phyloP scores from a whole-genome alignment of 2,888 invertebrate genomes.

The Suillia variegata region DNA sequence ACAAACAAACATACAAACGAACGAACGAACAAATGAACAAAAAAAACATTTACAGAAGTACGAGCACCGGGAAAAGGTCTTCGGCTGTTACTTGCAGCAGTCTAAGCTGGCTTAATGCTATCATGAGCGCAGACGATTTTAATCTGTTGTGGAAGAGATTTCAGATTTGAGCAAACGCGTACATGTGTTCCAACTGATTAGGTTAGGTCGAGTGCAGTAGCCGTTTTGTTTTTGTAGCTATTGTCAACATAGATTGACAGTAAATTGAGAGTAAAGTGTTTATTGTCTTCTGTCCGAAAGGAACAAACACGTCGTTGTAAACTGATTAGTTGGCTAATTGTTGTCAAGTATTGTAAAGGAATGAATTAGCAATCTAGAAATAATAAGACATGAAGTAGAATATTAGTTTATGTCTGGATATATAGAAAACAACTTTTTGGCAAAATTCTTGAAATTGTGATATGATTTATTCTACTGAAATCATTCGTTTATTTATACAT shows the following conservation, averaged over 20 bases:
- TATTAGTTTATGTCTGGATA: too few species aligned
- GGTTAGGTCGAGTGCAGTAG: too few species aligned
- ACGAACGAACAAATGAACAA: too few species aligned
- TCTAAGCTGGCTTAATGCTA: not conserved
- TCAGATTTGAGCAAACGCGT: too few species aligned
- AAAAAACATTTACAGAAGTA: not conserved
- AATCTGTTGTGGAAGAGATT: not conserved
- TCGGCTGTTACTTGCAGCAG: not conserved
- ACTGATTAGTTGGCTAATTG: not conserved
- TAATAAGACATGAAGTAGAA: too few species aligned
- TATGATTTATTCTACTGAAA: too few species aligned
- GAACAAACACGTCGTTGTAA: not conserved
- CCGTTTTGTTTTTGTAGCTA: not conserved
- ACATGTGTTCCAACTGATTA: too few species aligned
- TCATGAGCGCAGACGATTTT: not conserved
- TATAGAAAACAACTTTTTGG: too few species aligned
- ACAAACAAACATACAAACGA: conserved; percentile 11
- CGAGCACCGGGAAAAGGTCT: not conserved
- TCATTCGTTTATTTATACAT: too few species aligned
- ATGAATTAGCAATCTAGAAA: not conserved
- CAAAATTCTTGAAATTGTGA: too few species aligned
- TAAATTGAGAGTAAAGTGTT: conserved; percentile 2
- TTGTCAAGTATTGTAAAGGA: not conserved
- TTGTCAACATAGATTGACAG: conserved; percentile 2
- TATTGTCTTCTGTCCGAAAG: not conserved